These are phyloP conservation scores for Erythrolamprus reginae DNA, from an alignment of 2,113 vertebrate species.

Conservation along the genomic window DNA sequence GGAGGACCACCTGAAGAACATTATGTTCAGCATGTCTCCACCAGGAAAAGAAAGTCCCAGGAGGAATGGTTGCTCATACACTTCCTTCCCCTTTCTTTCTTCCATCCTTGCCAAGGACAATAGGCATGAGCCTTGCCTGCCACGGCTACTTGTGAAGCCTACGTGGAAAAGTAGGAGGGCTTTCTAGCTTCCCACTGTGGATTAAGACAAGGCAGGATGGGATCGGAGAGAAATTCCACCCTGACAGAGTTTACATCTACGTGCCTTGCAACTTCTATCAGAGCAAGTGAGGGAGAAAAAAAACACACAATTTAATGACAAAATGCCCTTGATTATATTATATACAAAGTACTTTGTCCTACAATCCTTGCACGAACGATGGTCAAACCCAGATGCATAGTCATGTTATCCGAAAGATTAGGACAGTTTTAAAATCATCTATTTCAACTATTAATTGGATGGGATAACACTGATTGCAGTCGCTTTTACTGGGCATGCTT, in stretches of 20 bases:
- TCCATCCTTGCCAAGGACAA: neutral
- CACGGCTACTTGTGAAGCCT: neutral
- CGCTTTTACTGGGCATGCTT: neutral
- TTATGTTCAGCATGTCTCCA: neutral
- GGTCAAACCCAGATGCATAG: neutral
- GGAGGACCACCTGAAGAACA: neutral
- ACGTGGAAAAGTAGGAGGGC: neutral
- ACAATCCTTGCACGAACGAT: too few relatives aligned
- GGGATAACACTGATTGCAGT: neutral
- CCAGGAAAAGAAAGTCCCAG: neutral
- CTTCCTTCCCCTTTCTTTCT: neutral
- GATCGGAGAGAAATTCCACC: neutral
- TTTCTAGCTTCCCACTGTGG: neutral
- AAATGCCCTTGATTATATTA: neutral
- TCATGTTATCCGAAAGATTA: neutral
- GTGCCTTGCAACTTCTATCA: neutral
- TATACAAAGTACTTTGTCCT: neutral
- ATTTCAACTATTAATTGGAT: slow-evolving; percentile 23
- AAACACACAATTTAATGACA: neutral
- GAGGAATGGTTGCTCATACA: neutral
- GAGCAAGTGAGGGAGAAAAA: neutral
- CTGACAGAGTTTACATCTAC: neutral
- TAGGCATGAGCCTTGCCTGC: too few relatives aligned
- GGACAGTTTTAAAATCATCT: neutral
- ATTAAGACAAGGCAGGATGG: neutral